Evolutionary conservation across 92 coral and sea anemone species (phyloP), one percentile per base, ranked within the genome.

Genomic region (Bergia puertoricense): DNA sequence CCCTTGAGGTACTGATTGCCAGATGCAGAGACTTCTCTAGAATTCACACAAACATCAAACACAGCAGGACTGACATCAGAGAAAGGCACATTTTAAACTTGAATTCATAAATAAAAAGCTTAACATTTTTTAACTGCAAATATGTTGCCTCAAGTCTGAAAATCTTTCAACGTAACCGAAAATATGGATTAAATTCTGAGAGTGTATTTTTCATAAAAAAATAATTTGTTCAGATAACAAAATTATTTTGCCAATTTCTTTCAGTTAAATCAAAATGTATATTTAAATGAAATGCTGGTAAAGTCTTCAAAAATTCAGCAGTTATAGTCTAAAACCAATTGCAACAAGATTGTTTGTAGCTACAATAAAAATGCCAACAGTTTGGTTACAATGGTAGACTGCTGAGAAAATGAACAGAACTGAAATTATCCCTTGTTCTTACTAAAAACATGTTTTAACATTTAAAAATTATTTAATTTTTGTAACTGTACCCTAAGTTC

Each of bases 91-190:
- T 43, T 11, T 43, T 14, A 1, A 7, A 82, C 8, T 65, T 16
- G 30, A 16, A n/a, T 30, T 81, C n/a, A 38, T 39, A 81, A 81
- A 81, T 57, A 40, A 13, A 67, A 82, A n/a, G 18, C 22, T 1
- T 42, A 22, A 42, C 41, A 66, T 41, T 82, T 65, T 45, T 82
- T 22, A 59, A 43, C 57, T 36, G 14, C 59, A 82, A 42, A 20
- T 48, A 79, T 76, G 79, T 50, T 46, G 82, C 82, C 82, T 82
- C 39, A 22, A 43, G 86, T 46, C 39, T 65, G 1, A 30, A 76
- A 30, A 42, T 42, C 86, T 82, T 40, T 57, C 72, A 62, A 57
- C 73, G 16, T 22, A 37, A n/a, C 46, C 6, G 4, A 30, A 15
- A 22, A 6, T 22, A 62, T 20, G 69, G 69, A 22, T 7, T 7